Evolutionary conservation across 2,113 vertebrate species (phyloP).

Genomic region (Tyto alba): DNA sequence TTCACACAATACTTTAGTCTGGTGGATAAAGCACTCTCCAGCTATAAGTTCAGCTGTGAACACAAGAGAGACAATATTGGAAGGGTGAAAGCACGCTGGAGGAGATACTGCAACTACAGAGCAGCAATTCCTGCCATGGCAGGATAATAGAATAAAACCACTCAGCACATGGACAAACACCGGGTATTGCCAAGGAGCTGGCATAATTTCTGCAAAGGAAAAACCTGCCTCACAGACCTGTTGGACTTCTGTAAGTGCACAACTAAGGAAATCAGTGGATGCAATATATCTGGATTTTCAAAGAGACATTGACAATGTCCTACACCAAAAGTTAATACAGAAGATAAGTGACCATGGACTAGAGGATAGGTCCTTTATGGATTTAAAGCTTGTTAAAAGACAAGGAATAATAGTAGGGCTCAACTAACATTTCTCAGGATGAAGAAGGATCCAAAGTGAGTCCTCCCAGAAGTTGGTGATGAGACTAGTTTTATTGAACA

Average conservation of each 20-base stretch:
- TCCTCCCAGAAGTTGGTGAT: background rate
- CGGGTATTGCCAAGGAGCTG: background rate
- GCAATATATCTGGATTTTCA: background rate
- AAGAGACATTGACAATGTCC: background rate
- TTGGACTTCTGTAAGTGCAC: background rate
- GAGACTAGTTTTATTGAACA: background rate
- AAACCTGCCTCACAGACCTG: background rate
- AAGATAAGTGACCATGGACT: background rate
- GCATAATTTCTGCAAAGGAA: background rate
- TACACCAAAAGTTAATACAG: background rate
- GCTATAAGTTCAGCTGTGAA: background rate
- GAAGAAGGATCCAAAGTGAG: background rate
- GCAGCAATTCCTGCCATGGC: background rate
- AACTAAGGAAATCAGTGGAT: background rate
- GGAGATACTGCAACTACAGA: background rate
- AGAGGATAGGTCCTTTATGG: background rate
- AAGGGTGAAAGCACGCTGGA: background rate
- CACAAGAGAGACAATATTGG: background rate
- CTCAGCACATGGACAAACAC: background rate
- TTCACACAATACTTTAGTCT: background rate
- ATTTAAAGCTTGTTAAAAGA: background rate
- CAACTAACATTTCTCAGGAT: background rate
- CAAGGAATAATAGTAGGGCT: background rate
- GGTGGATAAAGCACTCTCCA: background rate
- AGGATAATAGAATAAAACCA: background rate